A percentile compares a stretch with the other conserved stretches of the same genome.
phyloP scores from a whole-genome alignment of 2,113 vertebrate species.

The Anarhynchus alexandrinus region DNA sequence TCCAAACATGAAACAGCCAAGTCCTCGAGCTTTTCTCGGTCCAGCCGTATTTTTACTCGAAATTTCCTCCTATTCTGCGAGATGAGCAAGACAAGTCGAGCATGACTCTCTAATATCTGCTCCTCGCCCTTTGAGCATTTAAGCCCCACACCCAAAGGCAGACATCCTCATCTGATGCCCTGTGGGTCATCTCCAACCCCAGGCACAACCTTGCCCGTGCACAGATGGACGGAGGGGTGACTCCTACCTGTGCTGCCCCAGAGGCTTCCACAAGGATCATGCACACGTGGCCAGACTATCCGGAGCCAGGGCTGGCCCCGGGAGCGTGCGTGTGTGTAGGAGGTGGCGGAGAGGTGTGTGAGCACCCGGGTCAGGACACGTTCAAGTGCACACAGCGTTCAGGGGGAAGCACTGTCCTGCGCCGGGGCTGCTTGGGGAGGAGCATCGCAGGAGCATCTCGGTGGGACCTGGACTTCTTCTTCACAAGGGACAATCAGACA shows the following conservation, averaged over 20 bases:
- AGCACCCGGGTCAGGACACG: rapidly evolving
- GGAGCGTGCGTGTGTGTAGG: neutral
- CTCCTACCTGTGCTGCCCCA: neutral
- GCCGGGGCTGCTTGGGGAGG: rapidly evolving
- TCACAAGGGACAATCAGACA: neutral
- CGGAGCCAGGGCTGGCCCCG: neutral
- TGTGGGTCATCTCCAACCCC: neutral
- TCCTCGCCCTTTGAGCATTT: neutral
- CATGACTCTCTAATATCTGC: neutral
- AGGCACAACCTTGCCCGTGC: neutral
- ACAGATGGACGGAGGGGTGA: neutral
- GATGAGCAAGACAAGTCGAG: neutral
- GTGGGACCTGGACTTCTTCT: neutral
- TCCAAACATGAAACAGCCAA: neutral
- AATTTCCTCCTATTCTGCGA: neutral
- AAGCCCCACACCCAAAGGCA: neutral
- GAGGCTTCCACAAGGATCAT: neutral
- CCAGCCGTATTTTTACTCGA: neutral
- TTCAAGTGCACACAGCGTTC: neutral
- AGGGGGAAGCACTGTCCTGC: neutral
- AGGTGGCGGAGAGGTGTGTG: neutral
- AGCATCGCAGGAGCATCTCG: neutral
- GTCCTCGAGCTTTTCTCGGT: neutral
- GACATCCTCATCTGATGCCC: neutral
- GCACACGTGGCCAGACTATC: neutral